Evolutionary conservation across 2,888 invertebrate species (phyloP).

Genomic region (Caenorhabditis uteleia): DNA sequence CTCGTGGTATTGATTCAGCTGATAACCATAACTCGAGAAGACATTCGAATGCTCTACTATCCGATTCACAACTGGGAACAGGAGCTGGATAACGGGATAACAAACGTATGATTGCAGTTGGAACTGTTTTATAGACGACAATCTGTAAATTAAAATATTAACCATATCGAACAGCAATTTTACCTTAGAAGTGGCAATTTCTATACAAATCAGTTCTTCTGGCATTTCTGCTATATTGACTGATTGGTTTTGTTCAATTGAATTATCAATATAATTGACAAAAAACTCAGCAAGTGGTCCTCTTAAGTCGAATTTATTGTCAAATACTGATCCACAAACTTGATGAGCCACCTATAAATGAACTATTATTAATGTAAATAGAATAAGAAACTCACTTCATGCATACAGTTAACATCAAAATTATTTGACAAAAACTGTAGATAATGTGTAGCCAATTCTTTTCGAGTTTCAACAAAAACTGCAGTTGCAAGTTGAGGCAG

Average conservation of each 20-base stretch:
- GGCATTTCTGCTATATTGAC: not conserved
- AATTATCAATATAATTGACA: constrained; percentile 20
- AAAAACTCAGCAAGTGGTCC: constrained; percentile 22
- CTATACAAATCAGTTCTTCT: not conserved
- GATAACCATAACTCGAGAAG: constrained; percentile 14
- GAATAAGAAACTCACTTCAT: not conserved
- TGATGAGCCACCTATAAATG: constrained; percentile 14
- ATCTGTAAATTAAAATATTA: not conserved
- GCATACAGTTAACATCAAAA: constrained; percentile 5
- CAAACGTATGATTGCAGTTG: constrained; percentile 1
- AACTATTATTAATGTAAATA: not conserved
- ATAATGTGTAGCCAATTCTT: constrained; percentile 11
- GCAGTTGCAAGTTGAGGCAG: constrained; percentile 14
- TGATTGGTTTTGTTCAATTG: constrained; percentile 9
- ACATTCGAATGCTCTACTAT: not conserved
- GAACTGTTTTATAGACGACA: not conserved
- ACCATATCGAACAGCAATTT: not conserved
- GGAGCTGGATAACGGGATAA: not conserved
- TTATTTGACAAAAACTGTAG: constrained; percentile 19
- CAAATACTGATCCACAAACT: constrained; percentile 6
- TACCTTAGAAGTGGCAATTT: constrained; percentile 2
- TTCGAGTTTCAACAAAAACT: constrained; percentile 15
- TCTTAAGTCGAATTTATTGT: constrained; percentile 4
- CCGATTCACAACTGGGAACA: not conserved
- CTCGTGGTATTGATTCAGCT: constrained; percentile 14